These are phyloP conservation scores for Timema cristinae DNA, from an alignment of 2,888 invertebrate genomes.

Conservation along the genomic window DNA sequence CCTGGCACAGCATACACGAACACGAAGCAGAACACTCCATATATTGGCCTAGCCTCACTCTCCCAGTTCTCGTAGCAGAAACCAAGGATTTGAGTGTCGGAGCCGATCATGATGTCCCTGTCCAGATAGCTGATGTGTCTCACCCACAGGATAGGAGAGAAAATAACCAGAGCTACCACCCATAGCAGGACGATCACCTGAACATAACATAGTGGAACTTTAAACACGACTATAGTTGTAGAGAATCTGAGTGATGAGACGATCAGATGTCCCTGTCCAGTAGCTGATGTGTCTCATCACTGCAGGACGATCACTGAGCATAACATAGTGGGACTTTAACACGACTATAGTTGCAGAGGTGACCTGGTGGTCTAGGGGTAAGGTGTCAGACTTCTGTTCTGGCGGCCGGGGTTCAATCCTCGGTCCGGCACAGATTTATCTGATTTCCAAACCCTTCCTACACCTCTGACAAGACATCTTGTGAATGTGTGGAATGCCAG, in stretches of 20 bases:
- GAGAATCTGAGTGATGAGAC: constrained; percentile 6
- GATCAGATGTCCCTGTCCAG: constrained; percentile 9
- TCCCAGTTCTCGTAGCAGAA: constrained; percentile 62
- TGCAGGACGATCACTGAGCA: no score
- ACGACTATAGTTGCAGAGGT: no score
- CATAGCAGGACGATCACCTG: constrained; percentile 58
- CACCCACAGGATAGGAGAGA: constrained; percentile 60
- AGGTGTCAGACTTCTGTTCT: no score
- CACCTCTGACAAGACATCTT: no score
- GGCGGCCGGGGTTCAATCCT: no score
- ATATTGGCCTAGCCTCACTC: constrained; percentile 36
- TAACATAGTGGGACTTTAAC: no score
- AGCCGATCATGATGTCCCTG: constrained; percentile 10
- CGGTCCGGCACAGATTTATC: no score
- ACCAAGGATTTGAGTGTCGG: constrained; percentile 5
- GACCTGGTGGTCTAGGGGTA: no score
- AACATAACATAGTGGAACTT: background rate
- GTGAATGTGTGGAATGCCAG: no score
- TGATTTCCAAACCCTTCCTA: no score
- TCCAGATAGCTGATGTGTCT: constrained; percentile 37
- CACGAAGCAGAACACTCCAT: constrained; percentile 63
- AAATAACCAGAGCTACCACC: constrained; percentile 62
- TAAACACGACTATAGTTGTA: no score
- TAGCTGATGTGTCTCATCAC: no score
- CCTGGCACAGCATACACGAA: constrained; percentile 76